phyloP scores from a whole-genome alignment of 2,113 vertebrate species.

The Tragulus kanchil region DNA sequence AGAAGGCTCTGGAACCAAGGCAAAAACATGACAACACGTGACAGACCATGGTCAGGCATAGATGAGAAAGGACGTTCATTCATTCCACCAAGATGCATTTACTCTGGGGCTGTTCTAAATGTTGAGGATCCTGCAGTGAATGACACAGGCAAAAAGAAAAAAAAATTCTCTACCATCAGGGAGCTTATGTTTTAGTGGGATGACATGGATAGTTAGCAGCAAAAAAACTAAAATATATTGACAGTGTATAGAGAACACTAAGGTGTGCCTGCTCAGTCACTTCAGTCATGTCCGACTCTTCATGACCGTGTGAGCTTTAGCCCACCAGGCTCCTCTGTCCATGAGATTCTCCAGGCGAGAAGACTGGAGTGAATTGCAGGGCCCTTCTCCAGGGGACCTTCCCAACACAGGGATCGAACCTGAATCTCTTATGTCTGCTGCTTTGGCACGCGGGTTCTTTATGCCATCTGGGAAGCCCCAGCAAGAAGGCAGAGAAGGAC shows the following conservation, averaged over 20 bases:
- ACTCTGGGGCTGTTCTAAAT: neutral
- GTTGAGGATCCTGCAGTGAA: neutral
- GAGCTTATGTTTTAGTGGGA: neutral
- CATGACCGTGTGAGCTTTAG: neutral
- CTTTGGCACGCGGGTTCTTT: neutral
- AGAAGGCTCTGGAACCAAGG: constrained; percentile 23
- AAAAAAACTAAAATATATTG: neutral
- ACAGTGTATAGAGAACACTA: neutral
- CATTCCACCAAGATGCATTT: neutral
- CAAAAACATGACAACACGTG: neutral
- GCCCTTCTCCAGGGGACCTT: neutral
- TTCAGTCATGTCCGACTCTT: neutral
- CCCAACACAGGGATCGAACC: neutral
- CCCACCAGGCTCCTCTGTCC: neutral
- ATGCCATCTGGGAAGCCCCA: neutral
- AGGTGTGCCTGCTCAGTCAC: neutral
- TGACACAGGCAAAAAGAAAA: neutral
- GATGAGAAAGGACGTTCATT: neutral
- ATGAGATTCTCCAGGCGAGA: neutral
- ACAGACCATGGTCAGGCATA: neutral
- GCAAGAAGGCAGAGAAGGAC: neutral
- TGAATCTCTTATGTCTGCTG: neutral
- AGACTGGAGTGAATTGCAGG: neutral
- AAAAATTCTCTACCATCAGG: neutral
- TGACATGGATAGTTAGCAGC: neutral